These are phyloP conservation scores for Phasia obesa DNA, from an alignment of 2,888 invertebrate genomes.

Conservation along the genomic window DNA sequence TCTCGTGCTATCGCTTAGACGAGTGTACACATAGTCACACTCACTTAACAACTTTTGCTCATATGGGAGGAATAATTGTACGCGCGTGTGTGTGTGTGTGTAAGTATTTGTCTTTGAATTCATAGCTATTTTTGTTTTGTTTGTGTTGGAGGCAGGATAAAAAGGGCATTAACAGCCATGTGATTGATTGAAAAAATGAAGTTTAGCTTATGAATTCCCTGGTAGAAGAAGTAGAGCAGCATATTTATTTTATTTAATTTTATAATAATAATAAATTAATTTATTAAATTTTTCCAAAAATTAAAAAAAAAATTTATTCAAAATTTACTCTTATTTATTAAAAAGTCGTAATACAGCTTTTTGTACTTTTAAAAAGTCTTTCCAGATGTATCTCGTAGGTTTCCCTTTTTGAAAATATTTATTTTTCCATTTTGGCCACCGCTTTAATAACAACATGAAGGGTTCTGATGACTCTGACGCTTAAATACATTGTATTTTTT, in stretches of 20 bases:
- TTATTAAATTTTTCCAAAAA: too few species aligned
- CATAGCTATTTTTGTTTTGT: constrained; percentile 35
- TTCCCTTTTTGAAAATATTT: constrained; percentile 3
- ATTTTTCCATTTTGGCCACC: constrained; percentile 33
- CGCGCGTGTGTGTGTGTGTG: constrained; percentile 37
- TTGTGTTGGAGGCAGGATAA: not conserved
- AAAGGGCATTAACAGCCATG: constrained; percentile 1
- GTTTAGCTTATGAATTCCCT: too few species aligned
- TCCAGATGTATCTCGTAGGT: not conserved
- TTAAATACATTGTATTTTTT: constrained; percentile 54
- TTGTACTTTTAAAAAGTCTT: not conserved
- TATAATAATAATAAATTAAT: too few species aligned
- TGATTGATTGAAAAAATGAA: too few species aligned
- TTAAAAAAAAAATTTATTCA: too few species aligned
- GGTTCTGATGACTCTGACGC: constrained; percentile 72
- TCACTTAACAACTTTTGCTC: constrained; percentile 42
- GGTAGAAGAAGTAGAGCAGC: too few species aligned
- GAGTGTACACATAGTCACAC: not conserved
- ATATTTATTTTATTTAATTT: too few species aligned
- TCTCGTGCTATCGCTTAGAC: constrained; percentile 25
- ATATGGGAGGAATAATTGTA: constrained; percentile 37
- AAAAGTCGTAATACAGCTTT: too few species aligned
- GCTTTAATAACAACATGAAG: constrained; percentile 52
- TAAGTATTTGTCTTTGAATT: constrained; percentile 53
- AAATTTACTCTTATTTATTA: too few species aligned